Conservation (phyloP, 2,113 vertebrate genomes). For the Sinocyclocheilus maitianheensis region DNA sequence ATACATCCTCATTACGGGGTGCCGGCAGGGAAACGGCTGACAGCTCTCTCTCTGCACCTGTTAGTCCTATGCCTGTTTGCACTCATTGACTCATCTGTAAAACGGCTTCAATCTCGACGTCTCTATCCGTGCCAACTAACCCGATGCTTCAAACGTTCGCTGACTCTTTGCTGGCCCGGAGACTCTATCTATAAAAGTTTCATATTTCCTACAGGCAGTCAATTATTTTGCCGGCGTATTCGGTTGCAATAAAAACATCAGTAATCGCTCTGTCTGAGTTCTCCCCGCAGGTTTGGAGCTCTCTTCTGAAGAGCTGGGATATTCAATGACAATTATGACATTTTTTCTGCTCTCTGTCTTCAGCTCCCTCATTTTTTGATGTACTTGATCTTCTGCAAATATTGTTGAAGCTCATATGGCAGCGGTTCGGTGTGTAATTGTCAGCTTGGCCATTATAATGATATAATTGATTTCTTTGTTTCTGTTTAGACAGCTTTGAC, state of each 20-base stretch:
- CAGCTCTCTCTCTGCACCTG: constrained; percentile 41
- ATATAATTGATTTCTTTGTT: constrained; percentile 50
- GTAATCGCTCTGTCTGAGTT: constrained; percentile 46
- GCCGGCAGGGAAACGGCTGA: constrained; percentile 23
- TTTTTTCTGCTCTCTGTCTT: constrained; percentile 19
- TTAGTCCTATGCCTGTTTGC: constrained; percentile 37
- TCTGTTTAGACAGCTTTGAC: constrained; percentile 46
- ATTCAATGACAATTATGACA: constrained; percentile 48
- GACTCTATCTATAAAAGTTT: constrained; percentile 43
- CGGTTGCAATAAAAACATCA: constrained; percentile 57
- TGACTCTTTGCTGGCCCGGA: constrained; percentile 16
- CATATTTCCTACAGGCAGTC: constrained; percentile 48
- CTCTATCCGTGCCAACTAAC: background rate
- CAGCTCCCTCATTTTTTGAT: constrained; percentile 19
- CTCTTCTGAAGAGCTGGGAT: constrained; percentile 40
- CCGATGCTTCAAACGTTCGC: constrained; percentile 17
- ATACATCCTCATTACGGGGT: constrained; percentile 40
- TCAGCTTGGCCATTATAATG: constrained; percentile 39
- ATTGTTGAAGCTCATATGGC: constrained; percentile 47
- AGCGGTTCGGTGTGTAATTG: constrained; percentile 20
- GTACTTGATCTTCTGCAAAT: constrained; percentile 54
- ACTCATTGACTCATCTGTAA: constrained; percentile 39
- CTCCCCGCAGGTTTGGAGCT: constrained; percentile 34
- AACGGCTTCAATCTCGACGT: constrained; percentile 26
- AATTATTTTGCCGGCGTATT: constrained; percentile 44